Conservation (phyloP, 1,140 invertebrate species). For the Drosophila tropicalis region DNA sequence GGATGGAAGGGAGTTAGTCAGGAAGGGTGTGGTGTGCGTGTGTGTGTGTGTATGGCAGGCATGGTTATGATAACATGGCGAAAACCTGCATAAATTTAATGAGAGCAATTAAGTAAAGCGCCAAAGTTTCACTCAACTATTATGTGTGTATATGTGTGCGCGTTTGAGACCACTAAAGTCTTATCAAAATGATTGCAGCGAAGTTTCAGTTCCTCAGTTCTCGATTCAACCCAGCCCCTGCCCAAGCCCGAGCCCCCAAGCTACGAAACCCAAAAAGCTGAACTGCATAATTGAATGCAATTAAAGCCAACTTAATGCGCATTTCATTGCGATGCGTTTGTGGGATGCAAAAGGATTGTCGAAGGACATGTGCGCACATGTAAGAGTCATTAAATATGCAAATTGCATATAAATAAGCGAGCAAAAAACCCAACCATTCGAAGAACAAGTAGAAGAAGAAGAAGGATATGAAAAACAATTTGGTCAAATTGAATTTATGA, state of each 20-base stretch:
- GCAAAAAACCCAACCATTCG: conserved; percentile 6
- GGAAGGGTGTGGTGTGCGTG: neutral
- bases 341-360: conserved; percentile 28
- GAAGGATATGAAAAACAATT: conserved; percentile 66
- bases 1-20: neutral
- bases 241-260: neutral
- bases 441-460: conserved; percentile 13
- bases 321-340: conserved; percentile 54
- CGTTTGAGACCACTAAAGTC: conserved; percentile 35
- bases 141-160: no score
- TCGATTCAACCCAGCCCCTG: neutral
- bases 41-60: conserved; percentile 22
- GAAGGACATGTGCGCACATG: conserved; percentile 55
- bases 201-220: neutral
- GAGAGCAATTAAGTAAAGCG: conserved; percentile 74
- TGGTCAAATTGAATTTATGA: conserved; percentile 75
- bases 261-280: conserved; percentile 26
- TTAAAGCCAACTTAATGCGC: conserved; percentile 78
- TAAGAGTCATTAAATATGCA: conserved; percentile 80
- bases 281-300: conserved; percentile 76
- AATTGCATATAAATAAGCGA: conserved; percentile 60
- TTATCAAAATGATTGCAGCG: conserved; percentile 64
- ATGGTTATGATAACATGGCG: conserved; percentile 61
- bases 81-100: conserved; percentile 74
- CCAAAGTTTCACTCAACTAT: conserved; percentile 66